Conservation (phyloP, 2,888 invertebrate species). For the Zygaena filipendulae region DNA sequence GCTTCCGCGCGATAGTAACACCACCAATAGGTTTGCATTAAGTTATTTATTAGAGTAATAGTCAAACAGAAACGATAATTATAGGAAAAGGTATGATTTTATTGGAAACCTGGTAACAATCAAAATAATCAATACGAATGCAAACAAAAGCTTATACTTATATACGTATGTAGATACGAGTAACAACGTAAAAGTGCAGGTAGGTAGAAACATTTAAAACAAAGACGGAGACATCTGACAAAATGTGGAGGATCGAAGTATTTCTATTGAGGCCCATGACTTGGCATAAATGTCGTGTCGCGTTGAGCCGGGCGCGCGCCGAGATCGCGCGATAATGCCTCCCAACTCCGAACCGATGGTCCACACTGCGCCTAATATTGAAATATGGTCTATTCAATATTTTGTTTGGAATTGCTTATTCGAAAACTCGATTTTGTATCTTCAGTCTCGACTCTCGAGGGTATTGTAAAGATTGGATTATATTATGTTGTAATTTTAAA, state of each 20-base stretch:
- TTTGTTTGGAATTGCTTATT: slow-evolving; percentile 10
- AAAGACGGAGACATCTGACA: slow-evolving; percentile 42
- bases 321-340: slow-evolving; percentile 42
- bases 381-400: slow-evolving; percentile 22
- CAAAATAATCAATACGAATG: too few species aligned
- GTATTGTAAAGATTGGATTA: slow-evolving; percentile 21
- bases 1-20: too few species aligned
- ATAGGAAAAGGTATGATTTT: too few species aligned
- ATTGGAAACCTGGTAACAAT: too few species aligned
- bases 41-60: too few species aligned
- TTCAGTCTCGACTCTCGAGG: slow-evolving; percentile 4
- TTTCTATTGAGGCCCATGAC: slow-evolving; percentile 63
- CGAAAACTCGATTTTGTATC: slow-evolving; percentile 11
- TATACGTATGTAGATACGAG: too few species aligned
- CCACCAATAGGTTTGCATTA: too few species aligned
- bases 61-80: too few species aligned
- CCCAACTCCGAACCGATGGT: slow-evolving; percentile 24
- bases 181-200: too few species aligned
- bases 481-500: too few species aligned
- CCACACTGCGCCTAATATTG: slow-evolving; percentile 34
- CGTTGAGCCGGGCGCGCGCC: slow-evolving; percentile 19
- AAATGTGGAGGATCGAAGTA: slow-evolving; percentile 53
- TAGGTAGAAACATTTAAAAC: too few species aligned
- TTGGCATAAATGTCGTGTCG: slow-evolving; percentile 48
- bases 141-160: too few species aligned